Conservation (phyloP, 2,113 vertebrate genomes). For the Pygoscelis antarcticus region DNA sequence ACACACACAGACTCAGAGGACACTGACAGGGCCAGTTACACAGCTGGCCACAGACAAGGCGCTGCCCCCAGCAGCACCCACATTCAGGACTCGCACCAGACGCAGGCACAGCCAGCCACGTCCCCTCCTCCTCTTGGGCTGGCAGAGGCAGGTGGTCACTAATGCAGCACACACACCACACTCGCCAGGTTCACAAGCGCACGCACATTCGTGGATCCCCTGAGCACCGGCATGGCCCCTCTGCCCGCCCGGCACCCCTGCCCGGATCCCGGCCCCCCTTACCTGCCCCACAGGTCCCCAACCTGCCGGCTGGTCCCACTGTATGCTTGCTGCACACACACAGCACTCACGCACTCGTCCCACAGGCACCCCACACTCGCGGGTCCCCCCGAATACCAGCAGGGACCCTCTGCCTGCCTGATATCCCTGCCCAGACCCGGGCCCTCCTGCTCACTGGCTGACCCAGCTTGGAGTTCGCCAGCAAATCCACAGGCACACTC, state of each 20-base stretch:
- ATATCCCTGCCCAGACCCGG: not conserved
- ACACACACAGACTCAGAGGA: not conserved
- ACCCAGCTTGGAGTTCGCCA: not conserved
- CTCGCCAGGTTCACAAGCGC: not conserved
- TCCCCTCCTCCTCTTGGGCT: not conserved
- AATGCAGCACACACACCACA: not conserved
- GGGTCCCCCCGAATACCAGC: not conserved
- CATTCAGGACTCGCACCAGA: not conserved
- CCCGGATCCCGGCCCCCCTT: rapidly evolving
- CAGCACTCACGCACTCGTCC: not conserved
- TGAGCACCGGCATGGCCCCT: rapidly evolving
- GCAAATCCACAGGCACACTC: rapidly evolving
- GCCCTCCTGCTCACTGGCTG: rapidly evolving
- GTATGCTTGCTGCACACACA: rapidly evolving
- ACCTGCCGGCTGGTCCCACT: rapidly evolving
- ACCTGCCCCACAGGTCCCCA: rapidly evolving
- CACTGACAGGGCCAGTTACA: rapidly evolving
- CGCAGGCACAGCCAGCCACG: rapidly evolving
- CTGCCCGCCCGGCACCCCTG: rapidly evolving
- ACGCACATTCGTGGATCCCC: rapidly evolving
- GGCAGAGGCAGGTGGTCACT: not conserved
- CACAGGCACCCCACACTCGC: rapidly evolving
- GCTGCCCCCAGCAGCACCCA: rapidly evolving
- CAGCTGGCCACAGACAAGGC: rapidly evolving
- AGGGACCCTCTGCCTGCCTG: rapidly evolving